These are phyloP conservation scores for Gymnoscopelus braueri DNA, from an alignment of 2,797 vertebrate species.

Conservation along the genomic window DNA sequence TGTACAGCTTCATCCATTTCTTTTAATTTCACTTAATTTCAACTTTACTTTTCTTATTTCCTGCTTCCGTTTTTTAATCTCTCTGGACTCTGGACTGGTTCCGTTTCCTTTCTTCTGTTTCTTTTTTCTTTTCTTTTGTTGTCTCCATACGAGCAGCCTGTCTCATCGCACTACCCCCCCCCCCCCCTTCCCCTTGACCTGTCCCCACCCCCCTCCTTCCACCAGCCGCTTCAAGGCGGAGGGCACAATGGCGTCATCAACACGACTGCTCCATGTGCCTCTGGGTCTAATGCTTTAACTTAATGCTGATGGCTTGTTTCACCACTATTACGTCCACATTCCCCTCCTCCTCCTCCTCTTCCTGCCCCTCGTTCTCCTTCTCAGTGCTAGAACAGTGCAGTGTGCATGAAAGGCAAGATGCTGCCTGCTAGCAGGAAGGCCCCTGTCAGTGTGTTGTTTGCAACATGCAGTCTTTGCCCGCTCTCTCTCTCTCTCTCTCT, in stretches of 20 bases:
- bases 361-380: slow-evolving; percentile 38
- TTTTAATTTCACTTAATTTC: slow-evolving; percentile 30
- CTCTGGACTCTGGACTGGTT: slow-evolving; percentile 66
- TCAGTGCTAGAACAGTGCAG: slow-evolving; percentile 65
- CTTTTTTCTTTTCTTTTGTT: slow-evolving; percentile 11
- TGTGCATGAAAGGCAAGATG: slow-evolving; percentile 79
- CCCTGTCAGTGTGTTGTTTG: slow-evolving; percentile 67
- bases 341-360: slow-evolving; percentile 46
- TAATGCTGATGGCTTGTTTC: slow-evolving; percentile 78
- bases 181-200: slow-evolving; percentile 35
- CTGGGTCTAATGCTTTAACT: slow-evolving; percentile 76
- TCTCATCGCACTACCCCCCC: slow-evolving; percentile 62
- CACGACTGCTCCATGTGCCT: slow-evolving; percentile 78
- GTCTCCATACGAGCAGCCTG: slow-evolving; percentile 53
- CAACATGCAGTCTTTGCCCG: slow-evolving; percentile 65
- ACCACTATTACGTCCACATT: slow-evolving; percentile 50
- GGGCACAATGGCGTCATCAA: slow-evolving; percentile 75
- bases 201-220: slow-evolving; percentile 26
- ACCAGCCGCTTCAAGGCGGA: slow-evolving; percentile 32
- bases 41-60: slow-evolving; percentile 35
- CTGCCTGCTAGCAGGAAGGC: slow-evolving; percentile 61
- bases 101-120: slow-evolving; percentile 48
- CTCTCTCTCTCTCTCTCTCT: slow-evolving; percentile 46
- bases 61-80: slow-evolving; percentile 46
- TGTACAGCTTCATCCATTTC: slow-evolving; percentile 75